Evolutionary conservation across 1,140 invertebrate species (phyloP), one percentile per base, ranked within the genome.

Genomic region (Drosophila auraria): DNA sequence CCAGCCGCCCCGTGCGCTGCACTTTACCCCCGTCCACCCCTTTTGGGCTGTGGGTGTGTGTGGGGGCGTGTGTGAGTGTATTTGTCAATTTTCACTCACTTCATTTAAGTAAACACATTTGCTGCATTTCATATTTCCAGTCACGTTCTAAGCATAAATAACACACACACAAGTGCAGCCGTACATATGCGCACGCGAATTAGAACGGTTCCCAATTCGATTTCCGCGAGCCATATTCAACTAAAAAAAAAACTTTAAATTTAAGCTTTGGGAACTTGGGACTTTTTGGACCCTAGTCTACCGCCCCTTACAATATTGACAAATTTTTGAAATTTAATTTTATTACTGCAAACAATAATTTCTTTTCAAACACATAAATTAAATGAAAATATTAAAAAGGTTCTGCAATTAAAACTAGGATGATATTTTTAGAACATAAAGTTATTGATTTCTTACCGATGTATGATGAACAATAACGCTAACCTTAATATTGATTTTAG

Each of bases 61-160:
- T 63, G 36, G 9, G 30, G 15, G 47, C 60, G 40, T 57, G 51
- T 56, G 12, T 53, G 45, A 66, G 61, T 78, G 84, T 87, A 83
- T 89, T 89, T 84, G 82, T 89, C 86, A 89, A 89, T 83, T 89
- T 84, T 78, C 78, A 84, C 86, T 89, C 87, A 76, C 74, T 89
- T 89, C 84, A 90, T 89, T 90, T 89, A 80, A 84, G 84, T 84
- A 90, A 89, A 89, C 86, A 89, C 86, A 87, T 87, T 87, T 89
- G 78, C 83, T 89, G 84, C 84, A 89, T 89, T 89, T 84, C 84
- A 89, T 89, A 90, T 89, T 89, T 90, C 86, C 63, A 89, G 84
- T 84, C 84, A 89, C 84, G 84, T 90, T 90, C 75, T 64, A 56
- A 84, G 74, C 86, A 89, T 89, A 89, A 89, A 89, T 84, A 90